Evolutionary conservation across 2,888 invertebrate genomes (phyloP), one percentile per base, ranked within the genome.

Genomic region (Cataglyphis cursor): DNA sequence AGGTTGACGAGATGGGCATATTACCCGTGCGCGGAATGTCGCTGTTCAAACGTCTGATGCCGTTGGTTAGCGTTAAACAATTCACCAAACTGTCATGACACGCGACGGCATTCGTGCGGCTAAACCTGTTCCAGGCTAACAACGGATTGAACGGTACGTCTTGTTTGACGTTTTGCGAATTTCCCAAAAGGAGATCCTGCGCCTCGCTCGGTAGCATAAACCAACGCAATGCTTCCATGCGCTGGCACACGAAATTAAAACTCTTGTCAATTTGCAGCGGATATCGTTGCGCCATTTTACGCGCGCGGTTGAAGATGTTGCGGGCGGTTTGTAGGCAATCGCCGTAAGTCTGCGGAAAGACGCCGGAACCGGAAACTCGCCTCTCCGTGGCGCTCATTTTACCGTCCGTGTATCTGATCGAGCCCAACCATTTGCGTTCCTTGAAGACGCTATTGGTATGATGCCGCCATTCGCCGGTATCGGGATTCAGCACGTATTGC

Each of bases 381-480:
- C 97, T 95, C 91, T 97, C 97, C 85, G 97, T 96, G 78, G 97
- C 96, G 9, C 96, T 96, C 96, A 98, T 97, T 93, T 97, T 96
- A 0, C 98, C 98, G 88, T 97, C 96, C 35, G 96, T 96, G 93
- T 97, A 98, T 81, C 97, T 96, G 68, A 98, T 96, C 10, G 97
- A 96, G 83, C 97, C 97, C 81, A 99, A 95, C 96, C 98, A 98
- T 94, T 97, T 98, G 68, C 98, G 96, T 91, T 98, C 98, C 92
- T 97, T 97, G 87, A 97, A 97, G 6, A 97, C 96, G 68, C 97
- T 96, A 93, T 98, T 97, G 0, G 97, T 96, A 92, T 97, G 97
- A 93, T 98, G 98, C 85, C 97, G 96, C 98, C 98, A 99, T 94
- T 98, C 98, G 0, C 98, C 98, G 0, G 98, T 98, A 93, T 98